These are phyloP conservation scores for Paramormyrops hopkinsi DNA, from an alignment of 2,797 vertebrate species.

Conservation along the genomic window DNA sequence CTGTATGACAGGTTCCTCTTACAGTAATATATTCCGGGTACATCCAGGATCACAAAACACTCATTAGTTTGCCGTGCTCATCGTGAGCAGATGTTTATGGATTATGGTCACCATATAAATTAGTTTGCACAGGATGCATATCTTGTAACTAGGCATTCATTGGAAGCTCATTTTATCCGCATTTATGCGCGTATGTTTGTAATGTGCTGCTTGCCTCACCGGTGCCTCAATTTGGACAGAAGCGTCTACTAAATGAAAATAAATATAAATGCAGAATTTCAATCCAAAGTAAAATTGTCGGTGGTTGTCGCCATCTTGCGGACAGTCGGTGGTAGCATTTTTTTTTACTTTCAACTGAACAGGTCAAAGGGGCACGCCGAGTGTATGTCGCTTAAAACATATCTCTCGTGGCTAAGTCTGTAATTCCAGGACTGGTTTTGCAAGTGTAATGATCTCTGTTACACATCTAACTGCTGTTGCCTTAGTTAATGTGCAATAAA, in stretches of 20 bases:
- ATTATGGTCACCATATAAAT: background rate
- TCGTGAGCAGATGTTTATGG: background rate
- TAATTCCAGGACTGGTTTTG: background rate
- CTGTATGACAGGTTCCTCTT: background rate
- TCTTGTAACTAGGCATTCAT: background rate
- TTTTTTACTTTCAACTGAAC: background rate
- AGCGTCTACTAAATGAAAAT: background rate
- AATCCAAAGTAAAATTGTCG: background rate
- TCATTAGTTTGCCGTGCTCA: background rate
- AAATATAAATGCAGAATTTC: background rate
- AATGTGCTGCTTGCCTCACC: background rate
- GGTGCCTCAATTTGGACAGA: background rate
- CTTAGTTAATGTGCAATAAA: background rate
- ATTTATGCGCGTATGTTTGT: background rate
- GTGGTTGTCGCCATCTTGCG: constrained; percentile 4
- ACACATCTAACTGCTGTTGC: background rate
- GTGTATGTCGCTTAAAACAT: background rate
- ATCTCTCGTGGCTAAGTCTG: background rate
- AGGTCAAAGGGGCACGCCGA: background rate
- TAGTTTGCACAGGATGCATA: background rate
- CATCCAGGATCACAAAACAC: background rate
- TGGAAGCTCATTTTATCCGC: background rate
- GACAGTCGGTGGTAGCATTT: background rate
- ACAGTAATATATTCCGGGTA: background rate
- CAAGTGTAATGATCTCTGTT: background rate